These are phyloP conservation scores for Catamblyrhynchus diadema DNA, from an alignment of 2,797 vertebrate genomes.

Conservation along the genomic window DNA sequence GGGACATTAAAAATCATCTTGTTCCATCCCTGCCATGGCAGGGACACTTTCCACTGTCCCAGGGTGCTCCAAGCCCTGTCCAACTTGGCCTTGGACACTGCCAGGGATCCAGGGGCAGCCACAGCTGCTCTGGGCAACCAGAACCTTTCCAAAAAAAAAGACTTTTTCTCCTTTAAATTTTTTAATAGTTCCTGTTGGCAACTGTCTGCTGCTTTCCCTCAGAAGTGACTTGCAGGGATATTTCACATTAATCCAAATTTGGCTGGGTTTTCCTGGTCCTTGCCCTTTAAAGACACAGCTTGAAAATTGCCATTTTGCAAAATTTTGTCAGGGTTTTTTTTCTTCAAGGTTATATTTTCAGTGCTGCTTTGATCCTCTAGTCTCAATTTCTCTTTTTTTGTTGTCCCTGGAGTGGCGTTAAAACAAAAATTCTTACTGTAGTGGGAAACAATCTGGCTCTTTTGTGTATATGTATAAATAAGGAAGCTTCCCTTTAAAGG, in stretches of 20 bases:
- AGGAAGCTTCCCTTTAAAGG: neutral
- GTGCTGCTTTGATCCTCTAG: neutral
- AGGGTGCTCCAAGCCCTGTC: fast-evolving
- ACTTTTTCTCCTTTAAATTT: neutral
- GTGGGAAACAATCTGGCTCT: neutral
- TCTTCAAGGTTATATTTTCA: neutral
- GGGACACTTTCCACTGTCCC: neutral
- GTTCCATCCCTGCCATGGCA: fast-evolving
- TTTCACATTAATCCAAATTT: neutral
- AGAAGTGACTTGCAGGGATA: neutral
- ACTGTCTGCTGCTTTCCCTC: neutral
- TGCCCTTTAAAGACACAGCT: neutral
- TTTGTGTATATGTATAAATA: neutral
- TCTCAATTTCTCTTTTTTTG: neutral
- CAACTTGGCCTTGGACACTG: neutral
- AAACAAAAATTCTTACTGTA: neutral
- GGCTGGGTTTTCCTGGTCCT: neutral
- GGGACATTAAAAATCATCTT: neutral
- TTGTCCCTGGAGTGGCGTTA: neutral
- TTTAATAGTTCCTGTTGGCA: neutral
- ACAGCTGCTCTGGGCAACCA: neutral
- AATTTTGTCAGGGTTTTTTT: neutral
- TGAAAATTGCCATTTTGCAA: neutral
- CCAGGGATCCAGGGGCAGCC: neutral
- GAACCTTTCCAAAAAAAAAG: neutral